These are phyloP conservation scores for Balaeniceps rex DNA, from an alignment of 2,113 vertebrate genomes.

Conservation along the genomic window DNA sequence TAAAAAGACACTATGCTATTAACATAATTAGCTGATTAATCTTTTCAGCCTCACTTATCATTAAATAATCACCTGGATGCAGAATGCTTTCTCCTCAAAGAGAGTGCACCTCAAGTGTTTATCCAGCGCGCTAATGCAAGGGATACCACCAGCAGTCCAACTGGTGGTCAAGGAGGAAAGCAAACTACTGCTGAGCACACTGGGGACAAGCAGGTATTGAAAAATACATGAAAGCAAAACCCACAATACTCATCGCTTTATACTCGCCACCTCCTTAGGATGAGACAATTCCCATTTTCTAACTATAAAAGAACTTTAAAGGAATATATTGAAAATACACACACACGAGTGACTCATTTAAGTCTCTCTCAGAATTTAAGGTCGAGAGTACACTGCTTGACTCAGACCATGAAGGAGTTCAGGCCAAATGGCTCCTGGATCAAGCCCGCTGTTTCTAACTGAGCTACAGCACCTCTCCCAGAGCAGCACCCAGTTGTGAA, in stretches of 20 bases:
- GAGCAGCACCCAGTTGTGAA: neutral
- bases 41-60: slow-evolving; percentile 3
- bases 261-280: neutral
- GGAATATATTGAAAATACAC: neutral
- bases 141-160: neutral
- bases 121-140: neutral
- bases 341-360: neutral
- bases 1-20: neutral
- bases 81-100: neutral
- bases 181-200: neutral
- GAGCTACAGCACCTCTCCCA: neutral
- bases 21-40: slow-evolving; percentile 15
- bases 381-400: neutral
- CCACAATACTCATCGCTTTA: neutral
- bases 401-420: neutral
- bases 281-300: neutral
- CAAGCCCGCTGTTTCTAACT: neutral
- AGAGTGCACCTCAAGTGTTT: slow-evolving; percentile 20
- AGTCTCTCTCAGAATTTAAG: neutral
- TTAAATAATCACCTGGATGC: neutral
- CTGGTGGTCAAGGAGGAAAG: neutral
- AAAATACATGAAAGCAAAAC: neutral
- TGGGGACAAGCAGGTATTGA: neutral
- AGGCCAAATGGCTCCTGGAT: neutral
- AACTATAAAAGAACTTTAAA: neutral